These are phyloP conservation scores for Streblospio benedicti DNA, from an alignment of 1,140 invertebrate genomes.

Conservation along the genomic window DNA sequence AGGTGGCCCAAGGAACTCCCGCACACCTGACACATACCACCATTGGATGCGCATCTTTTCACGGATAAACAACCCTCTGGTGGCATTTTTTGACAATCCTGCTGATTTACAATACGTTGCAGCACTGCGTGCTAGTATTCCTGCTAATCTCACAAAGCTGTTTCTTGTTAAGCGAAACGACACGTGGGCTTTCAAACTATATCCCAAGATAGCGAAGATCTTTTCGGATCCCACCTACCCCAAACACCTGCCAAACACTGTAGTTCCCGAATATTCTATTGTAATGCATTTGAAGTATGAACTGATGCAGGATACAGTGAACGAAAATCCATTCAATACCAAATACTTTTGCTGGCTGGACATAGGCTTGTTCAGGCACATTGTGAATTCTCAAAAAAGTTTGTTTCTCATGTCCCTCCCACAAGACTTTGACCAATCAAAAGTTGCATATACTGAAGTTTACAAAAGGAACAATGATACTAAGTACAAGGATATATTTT, in stretches of 20 bases:
- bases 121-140: neutral
- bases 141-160: slow-evolving; percentile 21
- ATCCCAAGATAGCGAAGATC: slow-evolving; percentile 21
- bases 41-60: slow-evolving; percentile 13
- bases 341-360: slow-evolving; percentile 16
- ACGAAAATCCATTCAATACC: slow-evolving; percentile 6
- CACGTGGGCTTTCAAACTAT: slow-evolving; percentile 29
- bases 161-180: slow-evolving; percentile 22
- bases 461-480: slow-evolving; percentile 17
- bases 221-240: slow-evolving; percentile 28
- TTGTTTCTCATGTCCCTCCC: slow-evolving; percentile 28
- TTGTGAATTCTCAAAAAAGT: neutral
- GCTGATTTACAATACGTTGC: slow-evolving; percentile 9
- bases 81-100: slow-evolving; percentile 8
- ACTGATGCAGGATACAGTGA: neutral
- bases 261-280: slow-evolving; percentile 28
- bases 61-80: slow-evolving; percentile 7
- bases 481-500: slow-evolving; percentile 20
- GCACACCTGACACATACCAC: slow-evolving; percentile 3
- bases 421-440: slow-evolving; percentile 27
- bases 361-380: slow-evolving; percentile 15
- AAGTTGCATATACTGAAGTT: slow-evolving; percentile 29
- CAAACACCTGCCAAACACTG: slow-evolving; percentile 20
- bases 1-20: neutral
- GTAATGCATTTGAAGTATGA: slow-evolving; percentile 36